Percentiles rank a stretch among this genome's conserved stretches.
phyloP scores from a whole-genome alignment of 2,888 invertebrate genomes.

The Anthrax anthrax region DNA sequence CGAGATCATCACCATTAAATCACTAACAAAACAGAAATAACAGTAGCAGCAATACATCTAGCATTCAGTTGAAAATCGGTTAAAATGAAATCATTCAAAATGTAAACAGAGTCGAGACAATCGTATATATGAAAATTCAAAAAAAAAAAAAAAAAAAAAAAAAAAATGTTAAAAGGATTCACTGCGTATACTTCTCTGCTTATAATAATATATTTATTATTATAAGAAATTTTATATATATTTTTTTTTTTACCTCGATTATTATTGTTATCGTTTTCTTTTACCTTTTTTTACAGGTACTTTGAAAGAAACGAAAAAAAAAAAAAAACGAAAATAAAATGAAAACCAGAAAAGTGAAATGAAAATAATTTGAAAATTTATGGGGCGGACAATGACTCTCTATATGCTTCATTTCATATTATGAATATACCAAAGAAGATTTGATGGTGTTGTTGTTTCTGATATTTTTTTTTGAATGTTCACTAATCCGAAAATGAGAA shows the following conservation, averaged over 20 bases:
- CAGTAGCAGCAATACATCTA: constrained; percentile 1
- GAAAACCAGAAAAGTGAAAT: too few species aligned
- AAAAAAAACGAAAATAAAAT: too few species aligned
- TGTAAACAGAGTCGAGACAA: constrained; percentile 10
- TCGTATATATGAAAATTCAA: constrained; percentile 6
- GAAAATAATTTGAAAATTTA: not conserved
- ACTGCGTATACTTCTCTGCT: too few species aligned
- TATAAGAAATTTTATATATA: too few species aligned
- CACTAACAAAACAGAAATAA: not conserved
- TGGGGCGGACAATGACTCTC: not conserved
- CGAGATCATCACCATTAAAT: too few species aligned
- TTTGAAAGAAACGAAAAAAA: not conserved
- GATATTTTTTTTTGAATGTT: too few species aligned
- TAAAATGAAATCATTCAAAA: not conserved
- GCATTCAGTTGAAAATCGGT: not conserved
- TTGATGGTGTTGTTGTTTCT: too few species aligned
- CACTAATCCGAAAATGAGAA: too few species aligned
- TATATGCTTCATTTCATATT: not conserved
- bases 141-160: not conserved
- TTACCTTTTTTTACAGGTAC: not conserved
- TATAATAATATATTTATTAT: too few species aligned
- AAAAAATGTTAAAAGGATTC: not conserved
- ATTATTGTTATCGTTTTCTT: too few species aligned
- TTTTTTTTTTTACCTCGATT: too few species aligned
- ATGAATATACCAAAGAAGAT: too few species aligned